phyloP scores from a whole-genome alignment of 2,797 vertebrate species.

The Streptopelia turtur region DNA sequence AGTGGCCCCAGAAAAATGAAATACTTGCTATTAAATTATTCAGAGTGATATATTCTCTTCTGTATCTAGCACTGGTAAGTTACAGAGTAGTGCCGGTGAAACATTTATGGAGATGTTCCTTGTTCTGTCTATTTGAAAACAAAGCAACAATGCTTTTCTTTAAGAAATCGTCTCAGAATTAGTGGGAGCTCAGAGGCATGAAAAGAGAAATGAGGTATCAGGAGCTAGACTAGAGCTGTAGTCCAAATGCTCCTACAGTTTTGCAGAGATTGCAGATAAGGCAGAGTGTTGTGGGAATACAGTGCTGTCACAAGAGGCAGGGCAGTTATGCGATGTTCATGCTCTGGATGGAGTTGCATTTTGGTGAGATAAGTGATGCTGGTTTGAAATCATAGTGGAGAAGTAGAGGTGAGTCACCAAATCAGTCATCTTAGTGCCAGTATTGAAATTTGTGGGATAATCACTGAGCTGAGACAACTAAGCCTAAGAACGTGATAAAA shows the following conservation, averaged over 20 bases:
- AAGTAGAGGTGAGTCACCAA: background rate
- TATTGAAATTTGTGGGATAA: background rate
- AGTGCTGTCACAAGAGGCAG: background rate
- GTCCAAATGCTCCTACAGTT: background rate
- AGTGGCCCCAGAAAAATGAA: background rate
- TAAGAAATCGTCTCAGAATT: background rate
- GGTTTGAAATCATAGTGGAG: background rate
- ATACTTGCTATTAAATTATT: background rate
- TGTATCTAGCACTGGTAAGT: background rate
- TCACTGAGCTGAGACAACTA: background rate
- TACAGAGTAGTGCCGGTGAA: background rate
- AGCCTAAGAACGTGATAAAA: background rate
- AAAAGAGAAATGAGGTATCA: background rate
- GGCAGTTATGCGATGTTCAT: background rate
- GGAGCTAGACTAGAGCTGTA: background rate
- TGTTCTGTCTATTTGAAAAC: background rate
- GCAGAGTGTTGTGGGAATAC: background rate
- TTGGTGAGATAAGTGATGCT: background rate
- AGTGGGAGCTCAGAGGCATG: background rate
- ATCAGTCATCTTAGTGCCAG: background rate
- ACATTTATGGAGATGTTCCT: background rate
- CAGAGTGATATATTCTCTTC: background rate
- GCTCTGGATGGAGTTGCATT: background rate
- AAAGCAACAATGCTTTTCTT: background rate
- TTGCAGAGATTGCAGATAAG: background rate